These are phyloP conservation scores for Eretmochelys imbricata DNA, from an alignment of 2,113 vertebrate genomes.

Conservation along the genomic window DNA sequence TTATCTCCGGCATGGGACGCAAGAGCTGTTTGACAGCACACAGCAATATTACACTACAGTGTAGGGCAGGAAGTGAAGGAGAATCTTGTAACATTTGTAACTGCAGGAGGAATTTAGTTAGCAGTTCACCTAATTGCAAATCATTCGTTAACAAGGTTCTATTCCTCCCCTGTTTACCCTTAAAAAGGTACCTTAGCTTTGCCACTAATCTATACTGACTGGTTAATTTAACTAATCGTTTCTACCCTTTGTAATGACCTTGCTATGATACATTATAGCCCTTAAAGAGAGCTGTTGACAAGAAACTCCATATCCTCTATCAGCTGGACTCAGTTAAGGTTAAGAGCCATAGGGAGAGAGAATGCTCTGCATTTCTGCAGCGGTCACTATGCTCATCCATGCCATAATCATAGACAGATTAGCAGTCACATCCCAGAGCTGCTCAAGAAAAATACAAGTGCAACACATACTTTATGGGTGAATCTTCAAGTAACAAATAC, in stretches of 20 bases:
- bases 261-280: not conserved
- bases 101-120: not conserved
- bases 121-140: not conserved
- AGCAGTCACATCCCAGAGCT: not conserved
- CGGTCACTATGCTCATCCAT: not conserved
- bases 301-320: not conserved
- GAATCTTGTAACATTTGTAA: fast-evolving
- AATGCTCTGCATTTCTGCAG: not conserved
- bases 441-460: not conserved
- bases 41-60: fast-evolving
- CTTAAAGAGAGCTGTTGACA: not conserved
- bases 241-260: not conserved
- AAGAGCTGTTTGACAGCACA: not conserved
- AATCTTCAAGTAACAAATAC: fast-evolving
- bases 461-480: fast-evolving
- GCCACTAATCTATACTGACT: not conserved
- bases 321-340: not conserved
- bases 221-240: not conserved
- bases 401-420: not conserved
- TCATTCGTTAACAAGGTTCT: fast-evolving
- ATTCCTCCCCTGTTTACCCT: not conserved
- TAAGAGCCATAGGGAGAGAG: fast-evolving
- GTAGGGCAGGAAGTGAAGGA: fast-evolving
- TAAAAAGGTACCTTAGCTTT: not conserved
- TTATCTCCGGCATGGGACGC: fast-evolving